phyloP scores from a whole-genome alignment of 2,113 vertebrate species.

The Sciurus niger region DNA sequence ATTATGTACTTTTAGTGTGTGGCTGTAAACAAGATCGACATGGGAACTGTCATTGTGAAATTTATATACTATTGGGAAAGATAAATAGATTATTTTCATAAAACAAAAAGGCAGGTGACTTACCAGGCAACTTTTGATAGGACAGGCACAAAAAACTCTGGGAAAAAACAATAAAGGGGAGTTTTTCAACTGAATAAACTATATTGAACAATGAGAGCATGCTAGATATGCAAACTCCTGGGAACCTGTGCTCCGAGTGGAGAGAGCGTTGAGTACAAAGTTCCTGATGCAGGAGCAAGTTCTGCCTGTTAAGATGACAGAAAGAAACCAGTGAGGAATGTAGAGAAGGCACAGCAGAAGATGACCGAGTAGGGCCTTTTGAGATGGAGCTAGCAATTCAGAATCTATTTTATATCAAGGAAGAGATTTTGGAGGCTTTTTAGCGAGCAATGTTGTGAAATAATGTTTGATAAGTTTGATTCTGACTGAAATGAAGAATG shows the following conservation, averaged over 20 bases:
- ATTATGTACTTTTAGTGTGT: neutral
- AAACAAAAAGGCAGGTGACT: neutral
- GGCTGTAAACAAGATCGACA: neutral
- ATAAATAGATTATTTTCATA: neutral
- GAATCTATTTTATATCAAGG: neutral
- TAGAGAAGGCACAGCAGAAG: neutral
- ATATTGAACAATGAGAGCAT: neutral
- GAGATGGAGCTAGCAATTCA: neutral
- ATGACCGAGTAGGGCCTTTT: neutral
- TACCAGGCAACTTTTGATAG: neutral
- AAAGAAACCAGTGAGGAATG: neutral
- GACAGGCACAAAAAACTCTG: neutral
- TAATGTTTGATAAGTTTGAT: constrained; percentile 5
- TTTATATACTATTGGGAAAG: neutral
- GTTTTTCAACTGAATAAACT: neutral
- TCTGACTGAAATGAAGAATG: neutral
- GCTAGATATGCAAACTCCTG: neutral
- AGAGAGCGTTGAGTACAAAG: neutral
- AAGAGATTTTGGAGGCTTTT: neutral
- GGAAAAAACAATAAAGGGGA: neutral
- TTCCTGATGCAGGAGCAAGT: neutral
- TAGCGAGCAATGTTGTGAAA: neutral
- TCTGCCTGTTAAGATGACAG: neutral
- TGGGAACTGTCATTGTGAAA: neutral
- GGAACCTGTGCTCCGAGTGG: neutral